Evolutionary conservation across 2,113 vertebrate species (phyloP), one percentile per base, ranked within the genome.

Genomic region (Daphoenositta chrysoptera): DNA sequence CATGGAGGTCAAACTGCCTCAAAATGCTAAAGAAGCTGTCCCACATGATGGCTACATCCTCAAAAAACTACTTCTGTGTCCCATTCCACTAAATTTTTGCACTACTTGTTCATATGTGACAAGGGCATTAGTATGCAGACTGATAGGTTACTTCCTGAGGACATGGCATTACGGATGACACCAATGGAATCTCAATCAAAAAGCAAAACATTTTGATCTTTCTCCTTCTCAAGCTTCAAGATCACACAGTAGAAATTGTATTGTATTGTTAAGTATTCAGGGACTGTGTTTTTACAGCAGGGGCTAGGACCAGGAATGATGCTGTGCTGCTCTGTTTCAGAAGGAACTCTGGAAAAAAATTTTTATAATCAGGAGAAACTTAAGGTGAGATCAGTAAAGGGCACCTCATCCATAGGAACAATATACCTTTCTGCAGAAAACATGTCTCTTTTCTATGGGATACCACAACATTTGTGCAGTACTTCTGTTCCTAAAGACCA

Each of bases 121-220:
- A 77, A 57, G 26, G 4, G 9, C 22, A 30, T 18, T 50, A 22
- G 1, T 27, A 39, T 10, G 3, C 30, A 68, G 8, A 33, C 11
- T 40, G 40, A 33, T 5, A 28, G 3, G 19, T 64, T 42, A 50
- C 18, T 53, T 91, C 23, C 33, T 63, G 33, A 47, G 27, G 47
- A 40, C 11, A 24, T 6, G 47, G 3, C 18, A 72, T 79, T 35
- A 71, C 0, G 0, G 1, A 16, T 64, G 26, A 30, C 40, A 39
- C 13, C 18, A 28, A 64, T 9, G 18, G 28, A 72, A 42, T 26
- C 83, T 76, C 66, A 72, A 2, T 42, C n/a, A 31, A 80, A 18
- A 60, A 76, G 30, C 7, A 50, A 48, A 37, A 66, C 3, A 40
- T 87, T 64, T 54, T 8, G 2, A 28, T 33, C 16, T 82, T 80